A percentile compares a stretch with the other conserved stretches of the same genome.
These are phyloP conservation scores for Salvelinus sp. DNA, from an alignment of 2,113 vertebrate species.

Conservation along the genomic window DNA sequence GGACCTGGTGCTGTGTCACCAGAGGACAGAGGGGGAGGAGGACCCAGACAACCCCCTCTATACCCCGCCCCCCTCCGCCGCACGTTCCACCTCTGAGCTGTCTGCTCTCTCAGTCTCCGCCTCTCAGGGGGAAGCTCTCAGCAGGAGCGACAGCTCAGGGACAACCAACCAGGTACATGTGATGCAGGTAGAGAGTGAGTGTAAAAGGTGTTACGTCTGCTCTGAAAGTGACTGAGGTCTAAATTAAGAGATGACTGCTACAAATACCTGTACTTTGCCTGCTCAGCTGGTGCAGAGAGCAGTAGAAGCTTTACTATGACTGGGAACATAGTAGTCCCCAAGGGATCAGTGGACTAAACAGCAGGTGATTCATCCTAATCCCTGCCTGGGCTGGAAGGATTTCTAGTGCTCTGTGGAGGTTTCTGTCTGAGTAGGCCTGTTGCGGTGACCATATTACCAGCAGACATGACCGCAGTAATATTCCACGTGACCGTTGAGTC, in stretches of 20 bases:
- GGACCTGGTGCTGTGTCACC: slow-evolving; percentile 90
- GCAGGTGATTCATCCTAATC: neutral
- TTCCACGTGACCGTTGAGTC: too few relatives aligned
- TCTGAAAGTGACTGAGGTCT: neutral
- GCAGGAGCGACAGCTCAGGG: slow-evolving; percentile 79
- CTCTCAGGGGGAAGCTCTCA: slow-evolving; percentile 80
- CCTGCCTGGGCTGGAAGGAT: too few relatives aligned
- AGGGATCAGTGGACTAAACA: neutral
- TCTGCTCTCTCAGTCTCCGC: slow-evolving; percentile 62
- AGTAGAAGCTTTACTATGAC: slow-evolving; percentile 47
- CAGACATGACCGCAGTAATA: too few relatives aligned
- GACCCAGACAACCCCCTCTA: slow-evolving; percentile 64
- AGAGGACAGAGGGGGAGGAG: slow-evolving; percentile 71
- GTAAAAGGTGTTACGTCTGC: too few relatives aligned
- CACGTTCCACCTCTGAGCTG: slow-evolving; percentile 75
- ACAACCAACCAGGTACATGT: slow-evolving; percentile 77
- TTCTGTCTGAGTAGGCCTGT: too few relatives aligned
- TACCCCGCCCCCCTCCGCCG: slow-evolving; percentile 74
- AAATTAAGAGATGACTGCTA: slow-evolving; percentile 13
- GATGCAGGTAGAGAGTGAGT: too few relatives aligned
- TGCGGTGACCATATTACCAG: too few relatives aligned
- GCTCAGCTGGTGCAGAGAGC: slow-evolving; percentile 21
- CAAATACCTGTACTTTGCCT: slow-evolving; percentile 43
- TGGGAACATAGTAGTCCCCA: slow-evolving; percentile 35
- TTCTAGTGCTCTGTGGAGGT: too few relatives aligned